phyloP scores from a whole-genome alignment of 2,113 vertebrate species.

The Myxocyprinus asiaticus region DNA sequence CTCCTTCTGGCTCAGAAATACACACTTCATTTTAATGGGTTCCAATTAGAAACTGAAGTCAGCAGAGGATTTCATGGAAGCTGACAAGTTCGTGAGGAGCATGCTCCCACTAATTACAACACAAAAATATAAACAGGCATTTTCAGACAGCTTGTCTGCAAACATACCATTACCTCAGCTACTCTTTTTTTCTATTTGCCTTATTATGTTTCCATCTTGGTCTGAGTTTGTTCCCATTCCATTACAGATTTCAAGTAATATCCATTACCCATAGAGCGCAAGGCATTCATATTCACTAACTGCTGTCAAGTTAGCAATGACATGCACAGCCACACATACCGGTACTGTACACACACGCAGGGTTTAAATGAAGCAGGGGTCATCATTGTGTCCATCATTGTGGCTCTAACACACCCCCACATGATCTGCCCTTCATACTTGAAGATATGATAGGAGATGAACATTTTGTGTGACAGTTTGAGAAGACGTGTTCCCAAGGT shows the following conservation, averaged over 20 bases:
- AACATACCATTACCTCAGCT: not conserved
- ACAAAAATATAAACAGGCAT: not conserved
- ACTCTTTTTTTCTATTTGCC: too few relatives aligned
- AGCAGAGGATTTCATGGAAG: slow-evolving; percentile 8
- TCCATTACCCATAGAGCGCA: not conserved
- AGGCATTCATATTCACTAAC: not conserved
- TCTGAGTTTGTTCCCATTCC: not conserved
- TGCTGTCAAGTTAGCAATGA: slow-evolving; percentile 6
- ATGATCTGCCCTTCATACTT: slow-evolving; percentile 9
- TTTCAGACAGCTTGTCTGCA: not conserved
- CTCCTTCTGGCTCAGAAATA: not conserved
- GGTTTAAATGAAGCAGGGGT: slow-evolving; percentile 24
- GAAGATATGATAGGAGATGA: not conserved
- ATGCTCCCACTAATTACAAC: not conserved
- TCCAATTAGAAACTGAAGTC: slow-evolving; percentile 15
- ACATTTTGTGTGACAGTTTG: slow-evolving; percentile 1
- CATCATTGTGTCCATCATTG: slow-evolving; percentile 25
- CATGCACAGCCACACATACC: slow-evolving; percentile 1
- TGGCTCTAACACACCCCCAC: slow-evolving; percentile 15
- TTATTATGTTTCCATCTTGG: not conserved
- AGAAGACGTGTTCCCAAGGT: not conserved
- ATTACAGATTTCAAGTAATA: not conserved
- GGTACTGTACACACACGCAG: slow-evolving; percentile 14
- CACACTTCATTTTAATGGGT: slow-evolving; percentile 18
- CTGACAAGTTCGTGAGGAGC: slow-evolving; percentile 7